These are phyloP conservation scores for Pristionchus entomophagus DNA, from an alignment of 2,888 invertebrate species.

Conservation along the genomic window DNA sequence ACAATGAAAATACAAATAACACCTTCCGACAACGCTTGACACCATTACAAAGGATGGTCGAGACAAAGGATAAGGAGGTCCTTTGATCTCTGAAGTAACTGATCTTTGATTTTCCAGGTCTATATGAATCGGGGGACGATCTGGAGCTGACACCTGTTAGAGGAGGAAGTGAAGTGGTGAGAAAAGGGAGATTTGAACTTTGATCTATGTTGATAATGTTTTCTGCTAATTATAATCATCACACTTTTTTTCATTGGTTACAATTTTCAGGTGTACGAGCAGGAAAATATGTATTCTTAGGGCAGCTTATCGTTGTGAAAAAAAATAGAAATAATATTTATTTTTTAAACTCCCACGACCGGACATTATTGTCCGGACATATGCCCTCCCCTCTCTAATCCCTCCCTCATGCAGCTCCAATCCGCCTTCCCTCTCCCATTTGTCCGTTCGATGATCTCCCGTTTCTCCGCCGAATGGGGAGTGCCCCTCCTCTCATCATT, in stretches of 20 bases:
- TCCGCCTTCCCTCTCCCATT: slow-evolving; percentile 58
- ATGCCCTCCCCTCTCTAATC: not conserved
- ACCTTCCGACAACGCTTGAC: too few species aligned
- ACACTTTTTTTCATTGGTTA: too few species aligned
- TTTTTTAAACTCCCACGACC: too few species aligned
- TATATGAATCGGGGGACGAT: slow-evolving; percentile 59
- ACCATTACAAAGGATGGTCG: too few species aligned
- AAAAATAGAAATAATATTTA: too few species aligned
- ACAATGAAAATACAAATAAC: too few species aligned
- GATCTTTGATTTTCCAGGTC: slow-evolving; percentile 34
- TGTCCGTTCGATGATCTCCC: slow-evolving; percentile 56
- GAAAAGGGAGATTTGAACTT: not conserved
- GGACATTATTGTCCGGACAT: too few species aligned
- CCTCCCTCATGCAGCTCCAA: slow-evolving; percentile 48
- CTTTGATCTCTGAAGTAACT: slow-evolving; percentile 42
- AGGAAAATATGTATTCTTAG: too few species aligned
- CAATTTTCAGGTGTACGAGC: too few species aligned
- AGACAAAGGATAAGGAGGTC: not conserved
- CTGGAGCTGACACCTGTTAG: slow-evolving; percentile 41
- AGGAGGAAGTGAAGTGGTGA: slow-evolving; percentile 40
- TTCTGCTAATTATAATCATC: not conserved
- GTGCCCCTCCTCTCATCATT: slow-evolving; percentile 63
- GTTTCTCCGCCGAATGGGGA: slow-evolving; percentile 62
- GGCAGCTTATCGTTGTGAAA: too few species aligned
- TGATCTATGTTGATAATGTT: not conserved